A percentile compares a stretch with the other conserved stretches of the same genome.
Conservation (phyloP, 2,797 vertebrate genomes). For the Cossypha dichroa region DNA sequence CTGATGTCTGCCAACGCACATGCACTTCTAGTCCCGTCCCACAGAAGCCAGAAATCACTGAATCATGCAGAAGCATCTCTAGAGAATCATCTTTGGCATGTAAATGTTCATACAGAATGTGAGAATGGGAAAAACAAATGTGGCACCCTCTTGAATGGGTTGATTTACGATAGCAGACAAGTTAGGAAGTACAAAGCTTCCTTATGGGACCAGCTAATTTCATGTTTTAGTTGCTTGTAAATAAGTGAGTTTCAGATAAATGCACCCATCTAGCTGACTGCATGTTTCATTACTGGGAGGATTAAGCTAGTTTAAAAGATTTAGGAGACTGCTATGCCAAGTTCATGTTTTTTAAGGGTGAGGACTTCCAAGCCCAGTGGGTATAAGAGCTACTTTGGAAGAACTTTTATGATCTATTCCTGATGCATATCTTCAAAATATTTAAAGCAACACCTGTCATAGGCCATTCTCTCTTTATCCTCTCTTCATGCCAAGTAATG, state of each 20-base stretch:
- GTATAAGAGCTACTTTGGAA: slow-evolving; percentile 48
- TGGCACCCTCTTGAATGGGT: slow-evolving; percentile 40
- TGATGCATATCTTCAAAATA: slow-evolving; percentile 47
- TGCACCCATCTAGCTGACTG: slow-evolving; percentile 27
- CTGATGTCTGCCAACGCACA: slow-evolving; percentile 51
- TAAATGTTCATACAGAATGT: slow-evolving; percentile 54
- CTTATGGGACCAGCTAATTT: slow-evolving; percentile 58
- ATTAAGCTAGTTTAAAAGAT: slow-evolving; percentile 65
- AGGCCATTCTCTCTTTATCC: neutral
- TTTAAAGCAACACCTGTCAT: slow-evolving; percentile 55
- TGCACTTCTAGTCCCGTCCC: neutral
- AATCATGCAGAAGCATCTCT: slow-evolving; percentile 29
- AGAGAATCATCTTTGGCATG: slow-evolving; percentile 39
- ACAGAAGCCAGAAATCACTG: slow-evolving; percentile 66
- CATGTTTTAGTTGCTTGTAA: slow-evolving; percentile 64
- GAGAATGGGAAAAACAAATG: slow-evolving; percentile 69
- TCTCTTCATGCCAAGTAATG: slow-evolving; percentile 9
- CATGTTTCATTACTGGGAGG: slow-evolving; percentile 50
- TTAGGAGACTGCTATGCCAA: slow-evolving; percentile 9
- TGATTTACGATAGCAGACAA: slow-evolving; percentile 63
- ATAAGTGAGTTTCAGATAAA: slow-evolving; percentile 65
- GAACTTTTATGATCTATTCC: slow-evolving; percentile 55
- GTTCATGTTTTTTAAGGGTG: slow-evolving; percentile 20
- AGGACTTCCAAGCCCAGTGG: slow-evolving; percentile 11
- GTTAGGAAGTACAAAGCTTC: slow-evolving; percentile 40